Evolutionary conservation across 2,888 invertebrate species (phyloP), one percentile per base, ranked within the genome.

Genomic region (Scotopteryx bipunctaria): DNA sequence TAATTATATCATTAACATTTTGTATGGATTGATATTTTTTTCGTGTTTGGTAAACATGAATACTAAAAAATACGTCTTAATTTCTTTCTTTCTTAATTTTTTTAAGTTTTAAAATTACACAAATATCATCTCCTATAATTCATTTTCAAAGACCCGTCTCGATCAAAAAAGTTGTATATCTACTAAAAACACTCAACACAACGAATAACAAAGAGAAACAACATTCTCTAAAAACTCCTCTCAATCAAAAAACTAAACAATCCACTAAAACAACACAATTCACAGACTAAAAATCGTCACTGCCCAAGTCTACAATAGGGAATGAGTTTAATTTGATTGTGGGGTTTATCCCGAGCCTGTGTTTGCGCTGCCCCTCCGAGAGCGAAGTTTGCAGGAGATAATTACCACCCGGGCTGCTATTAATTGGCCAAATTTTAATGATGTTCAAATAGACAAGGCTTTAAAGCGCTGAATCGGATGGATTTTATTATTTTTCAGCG

Each of bases 391-490:
- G 51, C 49, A 9, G 31, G 54, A 21, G 54, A 40, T 60, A 57
- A 60, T 60, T 60, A 60, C 55, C 51, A 48, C 43, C 38, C 40
- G 15, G 11, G 25, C 37, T n/a, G 32, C 44, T 55, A 57, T 60
- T 60, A 60, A 60, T 60, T 60, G 60, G 57, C 38, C 49, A 52
- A 49, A 57, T 57, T 60, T 60, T 60, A 60, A 60, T 60, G 57
- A 60, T 55, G 50, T 53, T 50, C 50, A 59, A 59, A 59, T 59
- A 59, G 31, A 51, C 23, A 36, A 6, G 44, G 33, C 37, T 9
- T 32, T 15, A 37, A 46, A 35, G 29, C 23, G 54, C 48, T 41
- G 48, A 54, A 19, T 19, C 31, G 5, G 29, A 32, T 40, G 17
- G 25, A 23, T 48, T 44, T 49, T 36, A 14, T 32, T 35, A 49